Conservation (phyloP, 2,797 vertebrate species). For the Argyrosomus regius region DNA sequence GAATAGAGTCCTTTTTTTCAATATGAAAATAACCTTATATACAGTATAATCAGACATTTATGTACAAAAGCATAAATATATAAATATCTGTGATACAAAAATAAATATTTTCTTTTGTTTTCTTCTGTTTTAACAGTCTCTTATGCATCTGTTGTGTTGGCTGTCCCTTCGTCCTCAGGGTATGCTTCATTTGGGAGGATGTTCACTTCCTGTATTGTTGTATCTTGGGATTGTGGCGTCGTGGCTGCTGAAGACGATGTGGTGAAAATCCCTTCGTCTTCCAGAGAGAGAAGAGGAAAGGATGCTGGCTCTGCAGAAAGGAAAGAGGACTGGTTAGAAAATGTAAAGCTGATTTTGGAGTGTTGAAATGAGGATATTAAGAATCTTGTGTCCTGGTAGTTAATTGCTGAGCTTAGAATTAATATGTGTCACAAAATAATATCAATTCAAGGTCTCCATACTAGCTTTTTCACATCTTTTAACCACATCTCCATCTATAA, state of each 20-base stretch:
- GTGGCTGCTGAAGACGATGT: slow-evolving; percentile 80
- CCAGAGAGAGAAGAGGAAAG: slow-evolving; percentile 86
- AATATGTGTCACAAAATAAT: not conserved
- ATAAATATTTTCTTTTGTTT: slow-evolving; percentile 93
- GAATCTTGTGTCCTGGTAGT: no score
- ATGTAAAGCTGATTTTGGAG: not conserved
- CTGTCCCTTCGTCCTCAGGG: slow-evolving; percentile 62
- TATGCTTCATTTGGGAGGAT: slow-evolving; percentile 69
- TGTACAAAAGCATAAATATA: slow-evolving; percentile 99
- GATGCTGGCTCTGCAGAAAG: slow-evolving; percentile 82
- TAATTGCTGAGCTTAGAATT: not conserved
- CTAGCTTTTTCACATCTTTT: not conserved
- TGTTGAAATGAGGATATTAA: not conserved
- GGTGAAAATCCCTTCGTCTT: slow-evolving; percentile 87
- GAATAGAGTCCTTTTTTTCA: slow-evolving; percentile 78
- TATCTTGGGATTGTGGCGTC: slow-evolving; percentile 75
- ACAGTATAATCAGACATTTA: slow-evolving; percentile 90
- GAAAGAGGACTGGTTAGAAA: slow-evolving; percentile 17
- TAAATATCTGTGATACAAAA: slow-evolving; percentile 99
- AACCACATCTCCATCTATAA: not conserved
- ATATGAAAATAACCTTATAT: slow-evolving; percentile 87
- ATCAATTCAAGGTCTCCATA: not conserved
- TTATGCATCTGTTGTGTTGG: slow-evolving; percentile 77
- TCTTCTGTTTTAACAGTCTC: slow-evolving; percentile 71
- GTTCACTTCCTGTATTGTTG: slow-evolving; percentile 79